Evolutionary conservation across 2,888 invertebrate species (phyloP).

Genomic region (Patella caerulea): DNA sequence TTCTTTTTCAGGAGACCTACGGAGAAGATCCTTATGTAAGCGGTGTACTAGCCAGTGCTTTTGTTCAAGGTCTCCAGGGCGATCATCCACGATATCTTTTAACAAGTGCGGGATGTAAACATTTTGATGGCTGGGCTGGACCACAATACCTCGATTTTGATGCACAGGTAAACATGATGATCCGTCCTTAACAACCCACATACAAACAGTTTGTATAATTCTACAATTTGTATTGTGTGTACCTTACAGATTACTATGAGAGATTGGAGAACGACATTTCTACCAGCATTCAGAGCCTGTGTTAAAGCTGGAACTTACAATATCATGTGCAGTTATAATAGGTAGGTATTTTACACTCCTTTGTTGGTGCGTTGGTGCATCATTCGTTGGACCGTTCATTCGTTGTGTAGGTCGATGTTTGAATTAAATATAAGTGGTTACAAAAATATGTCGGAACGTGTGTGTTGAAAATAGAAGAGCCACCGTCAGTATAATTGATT

Average conservation of each 20-base stretch:
- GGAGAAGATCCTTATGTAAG: slow-evolving; percentile 66
- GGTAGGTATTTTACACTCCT: slow-evolving; percentile 27
- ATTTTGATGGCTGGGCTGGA: slow-evolving; percentile 64
- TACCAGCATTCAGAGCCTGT: slow-evolving; percentile 50
- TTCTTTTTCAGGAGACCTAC: slow-evolving; percentile 59
- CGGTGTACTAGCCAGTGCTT: slow-evolving; percentile 49
- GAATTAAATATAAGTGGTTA: too few species aligned
- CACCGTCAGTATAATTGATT: too few species aligned
- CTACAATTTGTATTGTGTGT: too few species aligned
- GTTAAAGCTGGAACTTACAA: slow-evolving; percentile 50
- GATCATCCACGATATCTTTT: slow-evolving; percentile 55
- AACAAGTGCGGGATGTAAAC: slow-evolving; percentile 66
- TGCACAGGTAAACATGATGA: slow-evolving; percentile 31
- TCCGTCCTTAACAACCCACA: too few species aligned
- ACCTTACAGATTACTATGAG: slow-evolving; percentile 47
- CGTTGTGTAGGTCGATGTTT: too few species aligned
- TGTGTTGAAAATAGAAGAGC: too few species aligned
- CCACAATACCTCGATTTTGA: slow-evolving; percentile 50
- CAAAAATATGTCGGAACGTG: too few species aligned
- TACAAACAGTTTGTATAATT: too few species aligned
- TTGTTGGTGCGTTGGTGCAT: too few species aligned
- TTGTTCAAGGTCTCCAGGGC: slow-evolving; percentile 64
- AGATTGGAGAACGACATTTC: slow-evolving; percentile 51
- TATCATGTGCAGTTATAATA: slow-evolving; percentile 59
- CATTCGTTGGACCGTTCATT: too few species aligned